Base-by-base conservation (phyloP, 35 echinoderm and acorn worm genomes). In the Lytechinus variegatus region DNA sequence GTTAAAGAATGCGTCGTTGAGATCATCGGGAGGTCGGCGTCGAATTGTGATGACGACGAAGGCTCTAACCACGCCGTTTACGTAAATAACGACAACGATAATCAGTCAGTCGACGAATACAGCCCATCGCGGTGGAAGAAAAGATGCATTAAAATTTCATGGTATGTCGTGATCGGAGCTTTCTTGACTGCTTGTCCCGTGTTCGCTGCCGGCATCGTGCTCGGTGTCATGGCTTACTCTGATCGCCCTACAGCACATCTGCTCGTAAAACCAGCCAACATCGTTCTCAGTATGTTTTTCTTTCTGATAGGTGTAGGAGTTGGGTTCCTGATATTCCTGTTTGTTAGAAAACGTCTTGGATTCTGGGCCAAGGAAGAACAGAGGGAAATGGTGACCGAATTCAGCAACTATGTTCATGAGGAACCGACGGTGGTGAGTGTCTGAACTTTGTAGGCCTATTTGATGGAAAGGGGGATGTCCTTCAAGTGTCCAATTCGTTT, bases 161-260 rank as follows among this genome's bases (percentile, higher is more conserved):
- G 88, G 88, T 54, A 52, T 44, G 27, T 90, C 29, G 52, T 90
- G 29, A 90, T 90, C 52, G 88, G 29, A 52, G 88, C 88, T 52
- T 90, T 90, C 88, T 16, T 90, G 10, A 90, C 88, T 54, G 88
- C 88, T 54, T 90, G 27, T 33, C 88, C 88, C 16, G 10, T 90
- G 88, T 90, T 90, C 52, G 88, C 88, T 44, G n/a, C 88, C 52
- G 88, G 88, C 16, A 90, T 90, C 88, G 88, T 90, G 9, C 52
- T 90, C 1, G 88, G 88, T 5, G 24, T 90, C 29, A 90, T 90
- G 10, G 88, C 88, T 16, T 90, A 90, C 28, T 52, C 88, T 54
- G 52, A 90, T 52, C 28, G 52, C 24, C 88, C 88, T 90, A 19
- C 28, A 19, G 28, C 28, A 52, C 28, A 54, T 10, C 8, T 27